These are phyloP conservation scores for Lampris megalopsis DNA, from an alignment of 2,113 vertebrate species.

Conservation along the genomic window DNA sequence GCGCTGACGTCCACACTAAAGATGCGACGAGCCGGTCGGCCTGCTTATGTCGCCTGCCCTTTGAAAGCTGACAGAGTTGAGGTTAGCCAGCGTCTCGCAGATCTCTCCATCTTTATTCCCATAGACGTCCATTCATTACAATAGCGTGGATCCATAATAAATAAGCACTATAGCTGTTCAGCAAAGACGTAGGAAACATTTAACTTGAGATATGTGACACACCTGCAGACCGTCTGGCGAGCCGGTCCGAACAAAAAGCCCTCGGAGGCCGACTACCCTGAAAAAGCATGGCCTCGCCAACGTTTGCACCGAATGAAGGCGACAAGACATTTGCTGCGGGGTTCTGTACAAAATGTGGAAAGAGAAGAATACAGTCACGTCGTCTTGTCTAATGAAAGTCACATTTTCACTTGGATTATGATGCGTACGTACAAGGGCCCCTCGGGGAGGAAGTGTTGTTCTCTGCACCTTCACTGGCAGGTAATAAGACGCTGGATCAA, in stretches of 20 bases:
- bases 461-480: neutral
- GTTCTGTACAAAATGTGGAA: slow-evolving; percentile 42
- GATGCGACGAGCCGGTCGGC: too few relatives aligned
- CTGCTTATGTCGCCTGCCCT: too few relatives aligned
- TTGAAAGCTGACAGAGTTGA: neutral
- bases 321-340: slow-evolving; percentile 5
- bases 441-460: neutral
- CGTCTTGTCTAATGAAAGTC: slow-evolving; percentile 35
- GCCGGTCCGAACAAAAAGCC: slow-evolving; percentile 4
- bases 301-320: slow-evolving; percentile 28
- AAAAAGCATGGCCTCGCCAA: slow-evolving; percentile 31
- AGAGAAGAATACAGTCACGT: slow-evolving; percentile 40
- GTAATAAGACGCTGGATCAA: slow-evolving; percentile 10
- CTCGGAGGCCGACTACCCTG: slow-evolving; percentile 7
- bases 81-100: neutral
- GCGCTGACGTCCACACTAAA: too few relatives aligned
- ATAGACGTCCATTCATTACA: slow-evolving; percentile 65
- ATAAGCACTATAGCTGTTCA: slow-evolving; percentile 67
- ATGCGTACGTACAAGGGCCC: slow-evolving; percentile 1
- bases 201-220: slow-evolving; percentile 18
- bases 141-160: slow-evolving; percentile 71
- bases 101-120: slow-evolving; percentile 68
- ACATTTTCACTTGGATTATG: slow-evolving; percentile 39
- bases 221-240: slow-evolving; percentile 1
- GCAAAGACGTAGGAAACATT: slow-evolving; percentile 57